A percentile compares a stretch with the other conserved stretches of the same genome.
These are phyloP conservation scores for Micronycteris hirsuta DNA, from an alignment of 2,113 vertebrate species.

Conservation along the genomic window DNA sequence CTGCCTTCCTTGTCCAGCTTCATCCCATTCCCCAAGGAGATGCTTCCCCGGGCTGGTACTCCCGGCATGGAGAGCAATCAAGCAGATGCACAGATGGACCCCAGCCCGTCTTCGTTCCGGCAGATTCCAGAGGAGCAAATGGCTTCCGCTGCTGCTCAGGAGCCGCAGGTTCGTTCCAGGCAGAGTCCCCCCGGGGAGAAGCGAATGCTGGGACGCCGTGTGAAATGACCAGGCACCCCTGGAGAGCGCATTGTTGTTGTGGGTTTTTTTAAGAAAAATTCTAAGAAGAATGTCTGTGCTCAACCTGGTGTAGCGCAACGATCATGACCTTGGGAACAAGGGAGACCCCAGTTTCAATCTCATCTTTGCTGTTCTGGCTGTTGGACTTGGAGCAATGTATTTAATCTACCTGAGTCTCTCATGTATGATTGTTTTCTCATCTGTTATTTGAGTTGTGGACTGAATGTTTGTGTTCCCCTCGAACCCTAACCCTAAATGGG, in stretches of 20 bases:
- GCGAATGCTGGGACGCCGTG: neutral
- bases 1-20: neutral
- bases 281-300: neutral
- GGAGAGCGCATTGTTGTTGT: neutral
- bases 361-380: neutral
- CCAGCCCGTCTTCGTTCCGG: slow-evolving; percentile 32
- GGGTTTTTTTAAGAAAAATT: neutral
- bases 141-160: neutral
- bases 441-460: neutral
- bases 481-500: neutral
- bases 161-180: neutral
- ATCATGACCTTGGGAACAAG: neutral
- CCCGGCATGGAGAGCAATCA: neutral
- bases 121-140: slow-evolving; percentile 47
- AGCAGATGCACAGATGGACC: neutral
- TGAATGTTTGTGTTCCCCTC: neutral
- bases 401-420: neutral
- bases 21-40: neutral
- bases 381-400: neutral
- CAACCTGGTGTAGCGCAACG: neutral
- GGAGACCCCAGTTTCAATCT: neutral
- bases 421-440: neutral
- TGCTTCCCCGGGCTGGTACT: neutral
- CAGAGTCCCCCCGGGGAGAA: neutral
- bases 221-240: neutral